Evolutionary conservation across 2,113 vertebrate species (phyloP), one percentile per base, ranked within the genome.

Genomic region (Galemys pyrenaicus): DNA sequence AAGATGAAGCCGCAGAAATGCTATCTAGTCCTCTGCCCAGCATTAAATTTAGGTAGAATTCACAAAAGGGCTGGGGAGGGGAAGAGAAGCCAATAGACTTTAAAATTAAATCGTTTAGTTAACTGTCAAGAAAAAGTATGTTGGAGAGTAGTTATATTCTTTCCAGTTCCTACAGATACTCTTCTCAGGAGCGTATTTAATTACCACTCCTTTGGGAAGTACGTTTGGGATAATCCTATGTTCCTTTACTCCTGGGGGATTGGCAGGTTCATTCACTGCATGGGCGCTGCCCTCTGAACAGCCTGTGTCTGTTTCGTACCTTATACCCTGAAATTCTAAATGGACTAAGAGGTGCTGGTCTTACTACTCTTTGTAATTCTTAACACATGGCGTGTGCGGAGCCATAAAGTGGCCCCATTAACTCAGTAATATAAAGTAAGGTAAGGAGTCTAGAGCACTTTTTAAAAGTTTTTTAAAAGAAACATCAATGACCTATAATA

Each of bases 1-100:
- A 92, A 44, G 74, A 94, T 60, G 54, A 92, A 85, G 44, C 58
- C 83, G 58, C 30, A 87, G 84, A 65, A 87, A 94, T 56, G 13
- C 35, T 87, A 56, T 17, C 13, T 24, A 46, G 9, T 44, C 51
- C n/a, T 84, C 44, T 62, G 32, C 80, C 58, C 81, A 78, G 78
- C 35, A 56, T 86, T 82, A 85, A 62, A 62, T 85, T 60, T 58
- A 58, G 37, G 44, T 51, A 54, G 44, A 54, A 64, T 39, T 17
- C 54, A 71, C 80, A 35, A 85, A 51, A 54, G 10, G 35, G 73
- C n/a, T 1, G 8, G 9, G 3, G 22, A 4, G 26, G 6, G 10
- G 2, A 10, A 8, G 39, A 24, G 19, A 4, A 67, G 41, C 60
- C 49, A 85, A 71, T 19, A 84, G 51, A 41, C 39, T 79, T 28